Conservation (phyloP, 2,113 vertebrate species). For the Pampusana beccarii region DNA sequence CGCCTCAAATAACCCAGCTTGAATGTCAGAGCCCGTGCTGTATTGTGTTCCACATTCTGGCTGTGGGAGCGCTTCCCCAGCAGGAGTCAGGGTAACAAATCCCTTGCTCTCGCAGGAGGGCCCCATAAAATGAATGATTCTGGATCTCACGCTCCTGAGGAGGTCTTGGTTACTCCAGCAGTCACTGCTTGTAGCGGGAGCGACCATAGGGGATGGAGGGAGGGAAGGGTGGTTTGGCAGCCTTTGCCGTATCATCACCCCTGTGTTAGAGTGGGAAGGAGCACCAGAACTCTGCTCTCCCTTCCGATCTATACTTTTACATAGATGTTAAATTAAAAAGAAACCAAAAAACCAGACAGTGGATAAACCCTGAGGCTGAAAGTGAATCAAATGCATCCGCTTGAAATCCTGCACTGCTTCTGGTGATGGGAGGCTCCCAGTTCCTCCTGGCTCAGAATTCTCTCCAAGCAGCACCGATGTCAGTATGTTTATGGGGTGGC, state of each 20-base stretch:
- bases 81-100: conserved; percentile 65
- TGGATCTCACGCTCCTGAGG: conserved; percentile 64
- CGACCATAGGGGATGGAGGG: neutral
- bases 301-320: neutral
- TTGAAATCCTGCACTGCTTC: neutral
- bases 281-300: neutral
- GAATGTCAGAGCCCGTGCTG: conserved; percentile 52
- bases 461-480: neutral
- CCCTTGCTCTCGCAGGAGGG: conserved; percentile 54
- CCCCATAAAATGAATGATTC: conserved; percentile 65
- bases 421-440: neutral
- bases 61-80: conserved; percentile 55
- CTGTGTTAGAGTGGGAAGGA: neutral
- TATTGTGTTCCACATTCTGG: conserved; percentile 64
- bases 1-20: conserved; percentile 66
- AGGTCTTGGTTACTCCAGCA: conserved; percentile 54
- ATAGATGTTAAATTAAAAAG: neutral
- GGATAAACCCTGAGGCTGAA: neutral
- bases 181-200: neutral
- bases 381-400: neutral
- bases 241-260: neutral
- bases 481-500: neutral
- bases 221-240: conserved; percentile 30
- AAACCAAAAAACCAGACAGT: neutral
- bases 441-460: neutral